Conservation (phyloP, 2,797 vertebrate species). For the Sparus aurata region DNA sequence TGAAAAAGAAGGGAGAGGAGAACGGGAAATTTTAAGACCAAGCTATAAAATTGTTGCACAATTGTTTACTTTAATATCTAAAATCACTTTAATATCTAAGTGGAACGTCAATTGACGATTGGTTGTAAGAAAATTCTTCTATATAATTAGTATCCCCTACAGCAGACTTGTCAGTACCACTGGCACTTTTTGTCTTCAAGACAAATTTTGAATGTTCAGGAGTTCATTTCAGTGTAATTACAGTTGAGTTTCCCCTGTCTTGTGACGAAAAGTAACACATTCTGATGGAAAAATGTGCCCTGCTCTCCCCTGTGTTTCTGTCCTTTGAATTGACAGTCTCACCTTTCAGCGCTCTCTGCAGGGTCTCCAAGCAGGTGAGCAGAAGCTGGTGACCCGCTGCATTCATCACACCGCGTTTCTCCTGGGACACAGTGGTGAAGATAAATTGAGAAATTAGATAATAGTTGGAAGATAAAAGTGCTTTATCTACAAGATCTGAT, state of each 20-base stretch:
- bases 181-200: no score
- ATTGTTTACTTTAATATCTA: background rate
- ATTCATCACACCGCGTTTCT: constrained; percentile 94
- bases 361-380: constrained; percentile 94
- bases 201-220: background rate
- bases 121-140: background rate
- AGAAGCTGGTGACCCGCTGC: constrained; percentile 94
- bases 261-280: constrained; percentile 6
- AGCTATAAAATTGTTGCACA: background rate
- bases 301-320: constrained; percentile 1
- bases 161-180: background rate
- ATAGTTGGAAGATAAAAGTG: constrained; percentile 17
- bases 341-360: constrained; percentile 99
- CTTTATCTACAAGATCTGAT: constrained; percentile 34
- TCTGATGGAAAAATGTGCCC: constrained; percentile 1
- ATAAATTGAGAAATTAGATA: constrained; percentile 10
- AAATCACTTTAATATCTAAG: background rate
- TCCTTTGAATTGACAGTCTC: constrained; percentile 36
- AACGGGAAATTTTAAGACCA: background rate
- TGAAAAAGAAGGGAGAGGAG: constrained; percentile 65
- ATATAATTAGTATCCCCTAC: background rate
- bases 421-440: constrained; percentile 79
- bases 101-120: background rate
- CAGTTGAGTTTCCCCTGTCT: background rate
- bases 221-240: background rate